phyloP scores from a whole-genome alignment of 1,140 invertebrate species.

The Drosophila simulans region DNA sequence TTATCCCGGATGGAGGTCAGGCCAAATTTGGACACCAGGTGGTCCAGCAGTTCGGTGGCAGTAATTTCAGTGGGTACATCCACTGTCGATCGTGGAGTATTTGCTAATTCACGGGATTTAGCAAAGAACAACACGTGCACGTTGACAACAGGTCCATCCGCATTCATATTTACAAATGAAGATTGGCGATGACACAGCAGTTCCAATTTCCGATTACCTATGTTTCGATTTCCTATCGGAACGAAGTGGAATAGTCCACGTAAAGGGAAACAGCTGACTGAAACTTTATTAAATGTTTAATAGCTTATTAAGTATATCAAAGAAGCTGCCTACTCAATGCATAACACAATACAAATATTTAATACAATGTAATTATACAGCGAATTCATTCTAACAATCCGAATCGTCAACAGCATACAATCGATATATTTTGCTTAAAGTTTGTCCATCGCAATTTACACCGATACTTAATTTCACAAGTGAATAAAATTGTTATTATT shows the following conservation, averaged over 20 bases:
- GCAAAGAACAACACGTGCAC: conserved; percentile 94
- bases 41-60: conserved; percentile 86
- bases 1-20: conserved; percentile 89
- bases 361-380: no score
- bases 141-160: conserved; percentile 63
- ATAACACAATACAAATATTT: no score
- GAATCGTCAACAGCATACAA: background rate
- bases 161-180: conserved; percentile 36
- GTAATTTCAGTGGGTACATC: conserved; percentile 85
- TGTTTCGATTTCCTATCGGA: background rate
- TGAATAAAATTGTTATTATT: conserved; percentile 33
- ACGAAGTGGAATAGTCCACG: background rate
- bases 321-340: no score
- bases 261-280: background rate
- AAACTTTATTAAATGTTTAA: background rate
- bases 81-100: conserved; percentile 86
- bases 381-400: background rate
- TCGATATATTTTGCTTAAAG: background rate
- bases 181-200: conserved; percentile 2
- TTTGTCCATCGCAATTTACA: conserved; percentile 11
- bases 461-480: conserved; percentile 22
- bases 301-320: no score
- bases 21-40: conserved; percentile 86
- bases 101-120: conserved; percentile 92
- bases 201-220: background rate